Percentiles rank a stretch among this genome's conserved stretches.
These are phyloP conservation scores for Leptoclinus maculatus DNA, from an alignment of 2,797 vertebrate species.

Conservation along the genomic window DNA sequence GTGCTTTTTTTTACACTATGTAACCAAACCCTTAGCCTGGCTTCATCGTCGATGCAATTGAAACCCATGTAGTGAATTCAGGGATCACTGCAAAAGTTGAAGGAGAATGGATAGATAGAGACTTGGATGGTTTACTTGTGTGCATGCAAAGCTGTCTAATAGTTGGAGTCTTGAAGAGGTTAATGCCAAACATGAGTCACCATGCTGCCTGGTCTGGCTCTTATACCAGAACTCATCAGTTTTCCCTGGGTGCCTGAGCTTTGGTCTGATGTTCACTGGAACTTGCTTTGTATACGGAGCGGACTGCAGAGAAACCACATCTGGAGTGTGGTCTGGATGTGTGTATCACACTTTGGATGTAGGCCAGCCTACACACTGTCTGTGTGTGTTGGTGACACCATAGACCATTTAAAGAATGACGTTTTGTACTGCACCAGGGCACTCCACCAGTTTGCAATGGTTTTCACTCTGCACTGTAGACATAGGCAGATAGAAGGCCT, in stretches of 20 bases:
- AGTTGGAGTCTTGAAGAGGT: conserved; percentile 45
- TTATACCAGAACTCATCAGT: conserved; percentile 73
- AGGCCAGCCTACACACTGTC: conserved; percentile 66
- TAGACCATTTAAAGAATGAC: conserved; percentile 53
- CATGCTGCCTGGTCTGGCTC: conserved; percentile 64
- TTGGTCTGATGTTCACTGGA: conserved; percentile 67
- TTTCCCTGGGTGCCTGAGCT: conserved; percentile 65
- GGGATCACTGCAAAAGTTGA: conserved; percentile 17
- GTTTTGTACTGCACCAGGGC: conserved; percentile 40
- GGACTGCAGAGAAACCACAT: conserved; percentile 75
- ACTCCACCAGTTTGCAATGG: conserved; percentile 23
- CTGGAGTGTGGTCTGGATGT: conserved; percentile 78
- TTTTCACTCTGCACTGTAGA: conserved; percentile 31
- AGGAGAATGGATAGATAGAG: conserved; percentile 23
- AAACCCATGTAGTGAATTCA: conserved; percentile 4
- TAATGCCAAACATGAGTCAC: conserved; percentile 76
- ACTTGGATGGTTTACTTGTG: conserved; percentile 59
- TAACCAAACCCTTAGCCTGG: conserved; percentile 17
- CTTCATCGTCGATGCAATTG: background rate
- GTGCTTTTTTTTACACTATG: conserved; percentile 13
- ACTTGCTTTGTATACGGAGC: conserved; percentile 56
- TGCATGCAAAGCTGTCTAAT: conserved; percentile 53
- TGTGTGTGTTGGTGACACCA: conserved; percentile 71
- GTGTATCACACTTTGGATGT: conserved; percentile 73
- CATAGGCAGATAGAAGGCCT: conserved; percentile 4